Conservation (phyloP, 2,888 invertebrate species). For the Patella depressa region DNA sequence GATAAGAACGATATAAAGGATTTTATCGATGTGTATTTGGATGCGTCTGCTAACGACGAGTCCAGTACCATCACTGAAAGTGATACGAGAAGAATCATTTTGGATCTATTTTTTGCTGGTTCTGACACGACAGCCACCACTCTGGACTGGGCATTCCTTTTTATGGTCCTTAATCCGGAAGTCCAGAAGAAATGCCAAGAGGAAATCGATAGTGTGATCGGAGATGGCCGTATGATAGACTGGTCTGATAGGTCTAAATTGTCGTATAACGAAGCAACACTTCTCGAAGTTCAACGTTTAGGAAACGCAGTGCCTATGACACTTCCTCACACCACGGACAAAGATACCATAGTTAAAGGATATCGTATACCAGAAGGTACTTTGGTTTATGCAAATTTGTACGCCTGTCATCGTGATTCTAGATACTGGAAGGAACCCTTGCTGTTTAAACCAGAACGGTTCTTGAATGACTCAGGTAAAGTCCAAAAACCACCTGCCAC, state of each 20-base stretch:
- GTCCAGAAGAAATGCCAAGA: not conserved
- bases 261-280: slow-evolving; percentile 46
- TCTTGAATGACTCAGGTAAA: slow-evolving; percentile 49
- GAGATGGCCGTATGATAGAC: slow-evolving; percentile 18
- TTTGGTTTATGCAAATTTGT: slow-evolving; percentile 56
- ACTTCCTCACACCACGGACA: slow-evolving; percentile 49
- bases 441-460: slow-evolving; percentile 57
- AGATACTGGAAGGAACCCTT: slow-evolving; percentile 58
- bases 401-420: slow-evolving; percentile 57
- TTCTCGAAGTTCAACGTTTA: slow-evolving; percentile 52
- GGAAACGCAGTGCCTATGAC: slow-evolving; percentile 46
- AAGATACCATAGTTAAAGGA: slow-evolving; percentile 40
- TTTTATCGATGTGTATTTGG: slow-evolving; percentile 44
- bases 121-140: not conserved
- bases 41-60: not conserved
- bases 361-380: slow-evolving; percentile 52
- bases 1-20: slow-evolving; percentile 51
- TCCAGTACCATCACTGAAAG: not conserved
- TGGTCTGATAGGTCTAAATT: slow-evolving; percentile 42
- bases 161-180: not conserved
- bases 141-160: not conserved
- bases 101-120: not conserved
- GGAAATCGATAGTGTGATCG: not conserved
- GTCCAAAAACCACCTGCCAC: slow-evolving; percentile 43
- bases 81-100: not conserved